These are phyloP conservation scores for Eupithecia centaureata DNA, from an alignment of 2,888 invertebrate genomes.

Conservation along the genomic window DNA sequence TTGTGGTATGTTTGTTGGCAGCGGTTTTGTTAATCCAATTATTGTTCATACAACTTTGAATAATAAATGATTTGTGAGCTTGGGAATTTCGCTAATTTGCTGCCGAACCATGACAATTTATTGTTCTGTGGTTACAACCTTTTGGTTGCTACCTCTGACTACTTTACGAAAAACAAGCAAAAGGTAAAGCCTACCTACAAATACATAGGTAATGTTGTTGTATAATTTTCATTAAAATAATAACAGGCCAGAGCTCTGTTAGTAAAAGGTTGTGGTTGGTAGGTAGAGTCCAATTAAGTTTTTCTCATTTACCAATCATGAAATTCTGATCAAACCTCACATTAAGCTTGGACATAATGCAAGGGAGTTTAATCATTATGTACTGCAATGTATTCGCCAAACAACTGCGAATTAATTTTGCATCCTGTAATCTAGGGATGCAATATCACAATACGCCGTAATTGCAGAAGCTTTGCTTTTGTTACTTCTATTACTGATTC, in stretches of 20 bases:
- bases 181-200: not conserved
- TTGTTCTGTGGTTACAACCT: constrained; percentile 13
- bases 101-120: constrained; percentile 4
- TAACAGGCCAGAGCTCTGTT: not conserved
- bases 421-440: constrained; percentile 75
- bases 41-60: constrained; percentile 36
- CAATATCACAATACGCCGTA: constrained; percentile 47
- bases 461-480: constrained; percentile 16
- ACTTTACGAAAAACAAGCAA: not conserved
- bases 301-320: constrained; percentile 24
- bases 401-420: constrained; percentile 72
- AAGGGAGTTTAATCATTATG: constrained; percentile 43
- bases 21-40: constrained; percentile 43
- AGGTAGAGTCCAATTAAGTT: constrained; percentile 11
- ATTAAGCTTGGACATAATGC: constrained; percentile 31
- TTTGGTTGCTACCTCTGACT: not conserved
- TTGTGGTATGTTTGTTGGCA: constrained; percentile 46
- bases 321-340: constrained; percentile 30
- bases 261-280: not conserved
- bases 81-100: constrained; percentile 8
- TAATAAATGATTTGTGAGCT: constrained; percentile 30
- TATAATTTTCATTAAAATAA: constrained; percentile 4
- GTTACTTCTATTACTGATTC: not conserved
- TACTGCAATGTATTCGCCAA: constrained; percentile 45
- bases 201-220: not conserved